These are phyloP conservation scores for Noturus placidus DNA, from an alignment of 2,113 vertebrate genomes.

Conservation along the genomic window DNA sequence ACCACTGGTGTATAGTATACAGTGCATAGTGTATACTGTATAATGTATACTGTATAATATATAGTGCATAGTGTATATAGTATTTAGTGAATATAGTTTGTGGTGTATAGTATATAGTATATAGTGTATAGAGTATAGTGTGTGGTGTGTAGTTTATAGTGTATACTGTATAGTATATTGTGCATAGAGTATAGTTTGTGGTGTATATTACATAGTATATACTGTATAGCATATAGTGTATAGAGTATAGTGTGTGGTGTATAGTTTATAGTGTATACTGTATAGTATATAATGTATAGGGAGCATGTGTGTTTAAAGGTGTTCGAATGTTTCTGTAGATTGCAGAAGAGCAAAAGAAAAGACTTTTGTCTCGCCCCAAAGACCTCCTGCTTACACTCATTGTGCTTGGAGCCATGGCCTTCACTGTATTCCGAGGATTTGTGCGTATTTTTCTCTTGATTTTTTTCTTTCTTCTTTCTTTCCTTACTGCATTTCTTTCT, in stretches of 20 bases:
- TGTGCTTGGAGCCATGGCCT: conserved; percentile 67
- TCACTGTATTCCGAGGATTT: conserved; percentile 87
- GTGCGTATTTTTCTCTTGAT: conserved; percentile 67
- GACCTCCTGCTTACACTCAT: conserved; percentile 76
- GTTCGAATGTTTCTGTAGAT: conserved; percentile 66
- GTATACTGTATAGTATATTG: too few species aligned
- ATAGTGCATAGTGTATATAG: too few species aligned
- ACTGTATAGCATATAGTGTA: too few species aligned
- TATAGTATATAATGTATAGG: background rate
- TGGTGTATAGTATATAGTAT: background rate
- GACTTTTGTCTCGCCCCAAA: conserved; percentile 74
- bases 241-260: too few species aligned
- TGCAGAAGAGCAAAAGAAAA: conserved; percentile 72
- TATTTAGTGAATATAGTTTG: too few species aligned
- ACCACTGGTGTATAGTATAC: too few species aligned
- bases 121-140: background rate
- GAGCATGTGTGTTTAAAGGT: background rate
- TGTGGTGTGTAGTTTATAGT: too few species aligned
- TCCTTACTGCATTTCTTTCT: background rate
- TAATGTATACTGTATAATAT: too few species aligned
- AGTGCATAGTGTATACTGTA: too few species aligned
- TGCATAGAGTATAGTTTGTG: too few species aligned
- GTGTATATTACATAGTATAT: too few species aligned
- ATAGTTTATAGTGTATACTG: background rate
- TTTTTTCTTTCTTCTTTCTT: background rate